Base-by-base conservation (phyloP, 1,140 invertebrate genomes). In the Pseudomyrmex gracilis region DNA sequence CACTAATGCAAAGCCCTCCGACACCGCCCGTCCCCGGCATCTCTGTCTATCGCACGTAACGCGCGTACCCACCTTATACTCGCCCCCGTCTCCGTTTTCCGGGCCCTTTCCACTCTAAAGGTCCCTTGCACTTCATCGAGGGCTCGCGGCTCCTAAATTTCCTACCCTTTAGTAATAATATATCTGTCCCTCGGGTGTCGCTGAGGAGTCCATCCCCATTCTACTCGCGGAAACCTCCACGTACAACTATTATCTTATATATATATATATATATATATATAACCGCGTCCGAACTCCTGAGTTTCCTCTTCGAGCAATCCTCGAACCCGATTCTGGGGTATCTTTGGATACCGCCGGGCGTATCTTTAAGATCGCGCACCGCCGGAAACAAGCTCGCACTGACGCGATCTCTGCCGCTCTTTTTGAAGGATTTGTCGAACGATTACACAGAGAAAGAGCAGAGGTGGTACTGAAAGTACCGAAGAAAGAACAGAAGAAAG, bases 91-190 rank as follows among this genome's bases (percentile, higher is more conserved):
- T n/a, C 60, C 24, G 13, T 73, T 45, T 82, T 74, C 58, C 58
- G 43, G 63, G 49, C 77, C 85, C 73, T 89, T 34, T 89, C 84
- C 70, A 76, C 53, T 55, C 34, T 60, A 15, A 64, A 67, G 63
- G 68, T 70, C 85, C 84, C 88, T 83, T 73, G 88, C 88, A 89
- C 87, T 89, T 90, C 88, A 90, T 90, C 88, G 85, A 87, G 85
- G 67, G 58, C 66, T 80, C 74, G 53, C 78, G 74, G 80, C 87
- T 89, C 77, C 88, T 89, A 89, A 86, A 85, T 89, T 86, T 87
- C 88, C 89, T 88, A 88, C 86, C 89, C 89, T 90, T 90, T 90
- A 86, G 88, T 90, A 90, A 90, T 90, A 90, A 90, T 90, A 90
- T 90, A 90, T 90, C 83, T 90, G 85, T 90, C 89, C 89, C 89